Evolutionary conservation across 2,888 invertebrate genomes (phyloP).

Genomic region (Hypomecis atomaria): DNA sequence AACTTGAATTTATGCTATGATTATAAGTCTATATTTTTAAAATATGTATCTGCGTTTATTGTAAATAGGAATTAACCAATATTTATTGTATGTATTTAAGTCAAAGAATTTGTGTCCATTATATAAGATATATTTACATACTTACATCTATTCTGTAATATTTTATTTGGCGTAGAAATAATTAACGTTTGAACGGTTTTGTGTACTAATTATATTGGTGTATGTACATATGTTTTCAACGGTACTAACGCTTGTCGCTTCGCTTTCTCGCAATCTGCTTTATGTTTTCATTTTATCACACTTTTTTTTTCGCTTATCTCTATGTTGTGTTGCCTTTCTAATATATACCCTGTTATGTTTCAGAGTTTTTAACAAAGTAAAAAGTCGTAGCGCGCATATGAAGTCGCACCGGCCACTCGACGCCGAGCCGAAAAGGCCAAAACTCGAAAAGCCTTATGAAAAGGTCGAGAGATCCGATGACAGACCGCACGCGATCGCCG

Average conservation of each 20-base stretch:
- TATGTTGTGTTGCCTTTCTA: slow-evolving; percentile 72
- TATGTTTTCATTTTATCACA: slow-evolving; percentile 44
- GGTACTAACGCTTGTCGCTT: slow-evolving; percentile 70
- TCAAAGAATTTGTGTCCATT: slow-evolving; percentile 70
- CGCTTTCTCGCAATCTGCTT: slow-evolving; percentile 64
- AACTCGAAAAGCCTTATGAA: slow-evolving; percentile 85
- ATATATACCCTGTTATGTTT: slow-evolving; percentile 82
- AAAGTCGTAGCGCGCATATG: slow-evolving; percentile 99
- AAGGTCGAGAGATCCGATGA: slow-evolving; percentile 82
- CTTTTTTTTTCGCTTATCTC: slow-evolving; percentile 55
- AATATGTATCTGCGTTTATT: slow-evolving; percentile 54
- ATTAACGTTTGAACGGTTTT: slow-evolving; percentile 61
- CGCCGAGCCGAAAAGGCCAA: slow-evolving; percentile 89
- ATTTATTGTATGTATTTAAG: slow-evolving; percentile 61
- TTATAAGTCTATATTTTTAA: slow-evolving; percentile 45
- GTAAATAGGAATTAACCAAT: slow-evolving; percentile 64
- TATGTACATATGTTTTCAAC: slow-evolving; percentile 65
- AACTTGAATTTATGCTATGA: slow-evolving; percentile 46
- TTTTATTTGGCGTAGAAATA: slow-evolving; percentile 68
- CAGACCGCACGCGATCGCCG: slow-evolving; percentile 74
- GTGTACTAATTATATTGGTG: slow-evolving; percentile 62
- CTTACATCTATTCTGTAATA: slow-evolving; percentile 46
- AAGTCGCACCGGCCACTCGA: slow-evolving; percentile 98
- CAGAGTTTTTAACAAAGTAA: slow-evolving; percentile 99
- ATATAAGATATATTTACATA: slow-evolving; percentile 55